These are phyloP conservation scores for Odontophorus gujanensis DNA, from an alignment of 2,113 vertebrate genomes.

Conservation along the genomic window DNA sequence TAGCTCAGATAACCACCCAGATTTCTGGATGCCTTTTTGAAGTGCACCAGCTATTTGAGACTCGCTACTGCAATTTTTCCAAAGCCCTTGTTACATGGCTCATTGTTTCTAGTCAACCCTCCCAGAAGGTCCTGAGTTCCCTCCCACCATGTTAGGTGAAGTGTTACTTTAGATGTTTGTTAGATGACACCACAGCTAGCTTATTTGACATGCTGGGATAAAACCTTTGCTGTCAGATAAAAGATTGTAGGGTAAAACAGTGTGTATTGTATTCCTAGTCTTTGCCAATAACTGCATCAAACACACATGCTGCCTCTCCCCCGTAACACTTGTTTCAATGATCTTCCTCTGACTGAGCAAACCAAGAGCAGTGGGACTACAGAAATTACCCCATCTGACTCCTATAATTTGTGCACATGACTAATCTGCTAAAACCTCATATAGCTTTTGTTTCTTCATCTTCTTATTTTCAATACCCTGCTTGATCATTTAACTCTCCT, in stretches of 20 bases:
- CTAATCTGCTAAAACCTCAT: background rate
- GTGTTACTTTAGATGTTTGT: background rate
- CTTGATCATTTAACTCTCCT: background rate
- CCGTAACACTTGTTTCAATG: background rate
- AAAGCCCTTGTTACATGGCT: background rate
- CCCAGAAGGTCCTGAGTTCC: background rate
- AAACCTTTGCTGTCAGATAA: background rate
- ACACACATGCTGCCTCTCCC: background rate
- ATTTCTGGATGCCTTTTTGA: conserved; percentile 42
- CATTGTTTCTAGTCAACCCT: background rate
- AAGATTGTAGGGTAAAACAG: background rate
- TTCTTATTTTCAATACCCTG: background rate
- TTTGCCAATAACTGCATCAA: background rate
- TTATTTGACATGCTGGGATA: background rate
- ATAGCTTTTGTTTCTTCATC: background rate
- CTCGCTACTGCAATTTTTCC: background rate
- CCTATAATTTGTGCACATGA: background rate
- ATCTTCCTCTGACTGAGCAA: background rate
- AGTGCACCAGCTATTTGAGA: conserved; percentile 12
- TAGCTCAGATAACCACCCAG: conserved; percentile 67
- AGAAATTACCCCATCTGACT: background rate
- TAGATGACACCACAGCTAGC: background rate
- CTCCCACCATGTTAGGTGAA: background rate
- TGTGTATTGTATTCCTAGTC: background rate
- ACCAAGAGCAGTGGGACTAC: background rate